A percentile compares a stretch with the other conserved stretches of the same genome.
Conservation (phyloP, 2,888 invertebrate genomes). For the Biston betularia region DNA sequence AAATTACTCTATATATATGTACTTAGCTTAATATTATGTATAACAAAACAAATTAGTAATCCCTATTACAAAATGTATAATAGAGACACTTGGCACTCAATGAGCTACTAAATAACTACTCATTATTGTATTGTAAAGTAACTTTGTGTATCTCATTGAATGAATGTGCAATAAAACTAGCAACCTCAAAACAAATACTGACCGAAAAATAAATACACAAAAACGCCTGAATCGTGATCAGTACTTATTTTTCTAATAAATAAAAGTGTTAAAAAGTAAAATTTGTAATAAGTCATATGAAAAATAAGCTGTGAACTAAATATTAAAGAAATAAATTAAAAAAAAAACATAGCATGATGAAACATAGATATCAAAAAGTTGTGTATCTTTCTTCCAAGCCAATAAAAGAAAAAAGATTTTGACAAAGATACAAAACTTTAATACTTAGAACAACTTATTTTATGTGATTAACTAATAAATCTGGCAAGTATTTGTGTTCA, state of each 20-base stretch:
- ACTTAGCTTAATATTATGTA: constrained; percentile 68
- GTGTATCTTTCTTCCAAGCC: constrained; percentile 44
- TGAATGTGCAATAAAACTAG: constrained; percentile 59
- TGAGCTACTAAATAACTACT: constrained; percentile 19
- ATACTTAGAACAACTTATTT: constrained; percentile 78
- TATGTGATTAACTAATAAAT: constrained; percentile 74
- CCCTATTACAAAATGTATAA: constrained; percentile 60
- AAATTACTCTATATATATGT: constrained; percentile 57
- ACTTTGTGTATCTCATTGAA: constrained; percentile 33
- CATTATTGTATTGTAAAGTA: not conserved
- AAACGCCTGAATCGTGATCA: constrained; percentile 37
- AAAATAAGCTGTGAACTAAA: constrained; percentile 83
- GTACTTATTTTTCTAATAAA: constrained; percentile 64
- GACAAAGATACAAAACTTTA: constrained; percentile 59
- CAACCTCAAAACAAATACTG: constrained; percentile 58
- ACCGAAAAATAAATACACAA: constrained; percentile 18
- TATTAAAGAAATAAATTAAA: constrained; percentile 47
- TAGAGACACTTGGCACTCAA: constrained; percentile 55
- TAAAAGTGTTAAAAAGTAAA: constrained; percentile 65
- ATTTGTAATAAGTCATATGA: constrained; percentile 42
- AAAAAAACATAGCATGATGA: constrained; percentile 54
- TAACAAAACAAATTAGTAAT: constrained; percentile 60
- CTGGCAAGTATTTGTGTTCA: constrained; percentile 57
- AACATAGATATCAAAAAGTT: constrained; percentile 42
- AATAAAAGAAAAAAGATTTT: constrained; percentile 20